Evolutionary conservation across 2,113 vertebrate species (phyloP), one percentile per base, ranked within the genome.

Genomic region (Fregetta grallaria): DNA sequence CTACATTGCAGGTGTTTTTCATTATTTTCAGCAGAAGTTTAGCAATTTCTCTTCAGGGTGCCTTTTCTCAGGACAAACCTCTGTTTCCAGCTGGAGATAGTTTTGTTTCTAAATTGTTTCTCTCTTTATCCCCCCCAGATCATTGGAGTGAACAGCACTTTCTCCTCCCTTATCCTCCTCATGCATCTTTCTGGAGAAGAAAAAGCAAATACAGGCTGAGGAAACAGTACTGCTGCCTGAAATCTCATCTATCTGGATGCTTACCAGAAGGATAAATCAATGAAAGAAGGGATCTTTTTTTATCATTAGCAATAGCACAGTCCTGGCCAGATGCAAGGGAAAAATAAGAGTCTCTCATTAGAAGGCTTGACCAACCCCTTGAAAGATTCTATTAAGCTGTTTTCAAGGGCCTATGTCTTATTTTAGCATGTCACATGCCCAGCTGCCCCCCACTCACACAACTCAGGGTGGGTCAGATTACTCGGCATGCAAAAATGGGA

Each of bases 1-100:
- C 45, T 92, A 49, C 26, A 79, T 55, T 18, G 8, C 82, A 88
- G 63, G 86, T 87, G 59, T 50, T 92, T 95, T 86, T 90, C 85
- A 78, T 96, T 96, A 63, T 86, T 94, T 97, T 85, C 92, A 92
- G 62, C 36, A 83, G 82, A 95, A 88, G 20, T 82, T 94, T 73
- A 92, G 53, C 88, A 66, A 82, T 91, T 96, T 85, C 88, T 89
- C 47, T 88, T 74, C 34, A 78, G 14, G 3, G 74, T 86, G 52
- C 61, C 17, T 94, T 82, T 89, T 81, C 86, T 96, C 80, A 58
- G 66, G 73, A 82, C 66, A 94, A 95, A 91, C 65, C 49, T 88
- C 62, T 94, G 86, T 92, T 95, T 94, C 72, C 90, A 96, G 76
- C 77, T 88, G 83, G 20, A 44, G 59, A 76, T 92, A 72, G 44